Evolutionary conservation across 2,113 vertebrate species (phyloP).

Genomic region (Glaucomys volans): DNA sequence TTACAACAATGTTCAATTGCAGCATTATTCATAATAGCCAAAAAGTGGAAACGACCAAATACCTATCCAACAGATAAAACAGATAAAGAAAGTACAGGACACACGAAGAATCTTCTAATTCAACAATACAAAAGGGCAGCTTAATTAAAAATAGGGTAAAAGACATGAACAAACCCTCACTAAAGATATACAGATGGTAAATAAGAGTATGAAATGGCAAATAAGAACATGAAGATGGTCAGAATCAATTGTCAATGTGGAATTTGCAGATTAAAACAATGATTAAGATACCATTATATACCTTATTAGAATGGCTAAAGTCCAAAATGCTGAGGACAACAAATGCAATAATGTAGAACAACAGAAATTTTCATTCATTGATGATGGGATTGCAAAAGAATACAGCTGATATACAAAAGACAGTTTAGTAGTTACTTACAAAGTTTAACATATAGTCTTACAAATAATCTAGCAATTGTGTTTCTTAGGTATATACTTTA

Average conservation of each 20-base stretch:
- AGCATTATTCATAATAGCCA: neutral
- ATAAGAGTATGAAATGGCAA: conserved; percentile 25
- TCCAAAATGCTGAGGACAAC: neutral
- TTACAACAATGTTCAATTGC: neutral
- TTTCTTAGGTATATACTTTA: neutral
- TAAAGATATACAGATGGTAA: neutral
- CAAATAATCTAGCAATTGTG: neutral
- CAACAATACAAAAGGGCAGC: neutral
- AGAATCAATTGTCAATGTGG: neutral
- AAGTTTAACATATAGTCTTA: neutral
- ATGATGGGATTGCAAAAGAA: neutral
- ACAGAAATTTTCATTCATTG: neutral
- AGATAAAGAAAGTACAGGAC: neutral
- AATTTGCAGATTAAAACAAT: neutral
- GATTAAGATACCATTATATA: neutral
- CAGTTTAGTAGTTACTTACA: neutral
- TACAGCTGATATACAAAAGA: neutral
- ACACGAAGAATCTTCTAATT: neutral
- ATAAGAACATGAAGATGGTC: neutral
- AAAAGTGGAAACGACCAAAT: neutral
- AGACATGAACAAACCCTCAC: neutral
- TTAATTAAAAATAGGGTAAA: neutral
- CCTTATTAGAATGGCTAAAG: neutral
- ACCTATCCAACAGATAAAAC: neutral
- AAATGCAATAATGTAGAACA: neutral